Evolutionary conservation across 2,888 invertebrate species (phyloP).

Genomic region (Cephus sareptanus): DNA sequence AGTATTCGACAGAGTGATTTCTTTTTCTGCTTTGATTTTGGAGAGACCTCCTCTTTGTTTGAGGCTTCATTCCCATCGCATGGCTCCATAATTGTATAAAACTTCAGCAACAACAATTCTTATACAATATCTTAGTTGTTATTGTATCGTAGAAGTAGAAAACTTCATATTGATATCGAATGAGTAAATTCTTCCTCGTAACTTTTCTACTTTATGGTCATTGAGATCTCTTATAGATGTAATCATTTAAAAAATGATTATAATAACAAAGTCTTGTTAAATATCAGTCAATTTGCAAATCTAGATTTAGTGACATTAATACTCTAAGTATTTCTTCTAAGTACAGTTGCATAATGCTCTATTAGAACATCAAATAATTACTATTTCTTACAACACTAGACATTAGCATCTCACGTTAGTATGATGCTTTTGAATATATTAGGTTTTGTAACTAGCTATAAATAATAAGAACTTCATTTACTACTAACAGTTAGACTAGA

Average conservation of each 20-base stretch:
- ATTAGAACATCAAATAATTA: not conserved
- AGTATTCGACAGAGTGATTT: slow-evolving; percentile 63
- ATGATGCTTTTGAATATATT: not conserved
- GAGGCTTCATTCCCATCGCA: slow-evolving; percentile 40
- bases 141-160: not conserved
- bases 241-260: not conserved
- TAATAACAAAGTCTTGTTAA: not conserved
- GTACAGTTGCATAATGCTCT: not conserved
- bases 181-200: not conserved
- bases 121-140: not conserved
- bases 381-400: not conserved
- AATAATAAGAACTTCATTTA: not conserved
- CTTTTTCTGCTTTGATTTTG: slow-evolving; percentile 60
- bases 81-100: slow-evolving; percentile 47
- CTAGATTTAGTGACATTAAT: not conserved
- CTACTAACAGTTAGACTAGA: not conserved
- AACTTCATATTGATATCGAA: not conserved
- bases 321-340: not conserved
- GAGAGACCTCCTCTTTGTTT: slow-evolving; percentile 47
- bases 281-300: not conserved
- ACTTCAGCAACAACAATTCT: not conserved
- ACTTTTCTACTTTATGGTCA: not conserved
- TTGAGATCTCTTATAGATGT: not conserved
- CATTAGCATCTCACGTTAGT: not conserved
- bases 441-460: not conserved